Base-by-base conservation (phyloP, 2,113 vertebrate genomes). In the Rhodinocichla rosea region DNA sequence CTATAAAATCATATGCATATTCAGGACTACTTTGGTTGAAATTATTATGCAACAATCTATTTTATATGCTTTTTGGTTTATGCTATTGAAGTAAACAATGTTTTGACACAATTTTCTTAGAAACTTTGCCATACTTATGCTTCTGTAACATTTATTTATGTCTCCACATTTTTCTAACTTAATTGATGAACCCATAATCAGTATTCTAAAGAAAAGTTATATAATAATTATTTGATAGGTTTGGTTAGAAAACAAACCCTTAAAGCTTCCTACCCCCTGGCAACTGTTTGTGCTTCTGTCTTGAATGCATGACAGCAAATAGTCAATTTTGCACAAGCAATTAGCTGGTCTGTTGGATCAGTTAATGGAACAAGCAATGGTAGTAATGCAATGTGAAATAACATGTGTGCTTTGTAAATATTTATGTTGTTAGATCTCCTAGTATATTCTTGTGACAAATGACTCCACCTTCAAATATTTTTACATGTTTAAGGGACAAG, bases 341-440 rank as follows among this genome's bases (percentile, higher is more conserved):
- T 86, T 98, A 98, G 97, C 75, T 96, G 89, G 80, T 90, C 97
- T 97, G 96, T 94, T 97, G 87, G 67, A 92, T 93, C 77, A 78
- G 91, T 90, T 98, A 98, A 98, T 98, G 95, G 95, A 96, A 92
- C 62, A 81, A 93, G 49, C 97, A 67, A 87, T 81, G 65, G 92
- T 63, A 80, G 92, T 96, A 98, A 96, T 57, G 76, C 87, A 13
- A 50, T 73, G 62, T 90, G 95, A 96, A 97, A 94, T 97, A 89
- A 83, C 78, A 97, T 96, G 98, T 98, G 98, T 97, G 96, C 95
- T 96, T 94, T 92, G 94, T 98, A 98, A 98, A 98, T 98, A 98
- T 98, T 96, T 97, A 96, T 97, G 87, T 88, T 95, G 39, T 86
- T 79, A 68, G 62, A 56, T 79, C 50, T 82, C 68, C 68, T 84